Percentiles rank a stretch among this genome's conserved stretches.
These are phyloP conservation scores for Axinella damicornis DNA, from an alignment of 37 sponge, comb jelly and placozoan species.

Conservation along the genomic window DNA sequence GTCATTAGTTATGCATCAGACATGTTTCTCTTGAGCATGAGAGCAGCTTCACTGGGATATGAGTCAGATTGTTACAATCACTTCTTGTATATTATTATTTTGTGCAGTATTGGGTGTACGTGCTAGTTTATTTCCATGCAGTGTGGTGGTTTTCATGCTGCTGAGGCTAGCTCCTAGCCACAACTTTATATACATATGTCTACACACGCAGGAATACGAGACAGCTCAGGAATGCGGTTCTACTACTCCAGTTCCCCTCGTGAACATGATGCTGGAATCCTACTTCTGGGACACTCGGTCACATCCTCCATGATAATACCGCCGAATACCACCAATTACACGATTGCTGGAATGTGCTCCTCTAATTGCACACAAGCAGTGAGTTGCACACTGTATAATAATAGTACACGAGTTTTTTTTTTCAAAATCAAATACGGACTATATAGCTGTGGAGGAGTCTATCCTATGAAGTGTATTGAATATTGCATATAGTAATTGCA, in stretches of 20 bases:
- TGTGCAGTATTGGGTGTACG: no score
- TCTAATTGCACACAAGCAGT: constrained; percentile 31
- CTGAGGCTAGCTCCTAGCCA: no score
- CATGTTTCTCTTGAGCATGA: no score
- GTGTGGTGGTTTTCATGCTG: no score
- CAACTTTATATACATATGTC: no score
- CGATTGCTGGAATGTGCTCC: constrained; percentile 8
- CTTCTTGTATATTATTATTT: no score
- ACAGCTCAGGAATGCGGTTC: constrained; percentile 51
- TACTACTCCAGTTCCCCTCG: constrained; percentile 21
- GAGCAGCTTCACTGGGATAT: no score
- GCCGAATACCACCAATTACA: constrained; percentile 27
- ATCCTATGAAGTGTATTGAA: no score
- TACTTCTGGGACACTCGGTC: constrained; percentile 42
- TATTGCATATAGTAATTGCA: neutral
- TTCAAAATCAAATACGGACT: neutral
- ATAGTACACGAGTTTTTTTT: neutral
- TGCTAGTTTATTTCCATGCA: no score
- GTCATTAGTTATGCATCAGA: no score
- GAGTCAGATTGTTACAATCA: no score
- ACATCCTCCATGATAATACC: constrained; percentile 38
- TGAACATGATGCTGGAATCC: constrained; percentile 44
- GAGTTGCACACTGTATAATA: neutral
- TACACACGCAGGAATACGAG: constrained; percentile 35
- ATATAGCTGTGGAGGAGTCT: no score